Percentiles rank a stretch among this genome's conserved stretches.
These are phyloP conservation scores for Protaetia brevitarsis DNA, from an alignment of 1,140 invertebrate species.

Conservation along the genomic window DNA sequence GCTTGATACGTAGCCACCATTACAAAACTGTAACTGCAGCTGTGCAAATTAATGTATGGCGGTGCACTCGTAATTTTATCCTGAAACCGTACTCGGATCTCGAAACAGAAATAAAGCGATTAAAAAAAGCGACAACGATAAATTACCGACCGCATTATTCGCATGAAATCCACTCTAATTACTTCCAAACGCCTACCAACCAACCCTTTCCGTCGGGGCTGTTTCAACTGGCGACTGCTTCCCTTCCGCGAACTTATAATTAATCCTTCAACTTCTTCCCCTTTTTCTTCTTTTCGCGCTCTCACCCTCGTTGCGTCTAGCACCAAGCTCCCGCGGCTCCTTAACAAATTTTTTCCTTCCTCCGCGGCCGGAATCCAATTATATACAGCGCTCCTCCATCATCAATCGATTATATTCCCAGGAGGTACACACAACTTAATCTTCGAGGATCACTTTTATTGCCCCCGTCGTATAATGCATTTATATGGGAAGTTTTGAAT, in stretches of 20 bases:
- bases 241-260: slow-evolving; percentile 13
- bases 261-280: slow-evolving; percentile 12
- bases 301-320: neutral
- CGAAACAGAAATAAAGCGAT: neutral
- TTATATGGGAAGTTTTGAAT: slow-evolving; percentile 19
- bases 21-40: too few relatives aligned
- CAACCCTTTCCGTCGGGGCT: neutral
- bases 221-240: neutral
- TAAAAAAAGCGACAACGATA: slow-evolving; percentile 1
- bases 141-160: neutral
- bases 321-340: neutral
- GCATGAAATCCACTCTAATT: slow-evolving; percentile 15
- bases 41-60: too few relatives aligned
- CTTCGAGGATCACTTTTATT: neutral
- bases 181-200: neutral
- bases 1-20: too few relatives aligned
- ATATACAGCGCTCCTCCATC: slow-evolving; percentile 6
- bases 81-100: too few relatives aligned
- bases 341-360: neutral
- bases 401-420: slow-evolving; percentile 10
- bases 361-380: neutral
- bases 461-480: slow-evolving; percentile 11
- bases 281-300: neutral
- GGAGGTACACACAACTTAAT: neutral
- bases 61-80: too few relatives aligned